These are phyloP conservation scores for Netelia virgata DNA, from an alignment of 2,888 invertebrate species.

Conservation along the genomic window DNA sequence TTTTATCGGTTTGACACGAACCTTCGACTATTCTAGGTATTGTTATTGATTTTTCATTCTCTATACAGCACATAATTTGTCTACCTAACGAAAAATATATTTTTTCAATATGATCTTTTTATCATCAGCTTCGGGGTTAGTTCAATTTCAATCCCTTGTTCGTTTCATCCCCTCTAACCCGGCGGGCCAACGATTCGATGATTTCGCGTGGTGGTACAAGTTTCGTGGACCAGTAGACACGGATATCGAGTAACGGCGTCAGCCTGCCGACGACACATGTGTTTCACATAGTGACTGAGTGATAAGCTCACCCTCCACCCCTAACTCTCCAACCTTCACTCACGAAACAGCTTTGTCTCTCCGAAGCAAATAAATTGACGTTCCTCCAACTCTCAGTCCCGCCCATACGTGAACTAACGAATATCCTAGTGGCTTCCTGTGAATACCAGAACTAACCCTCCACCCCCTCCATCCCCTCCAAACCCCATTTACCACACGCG, in stretches of 20 bases:
- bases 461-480: too few relatives aligned
- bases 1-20: too few relatives aligned
- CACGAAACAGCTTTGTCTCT: conserved; percentile 34
- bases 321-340: too few relatives aligned
- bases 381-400: not conserved
- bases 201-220: conserved; percentile 20
- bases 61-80: too few relatives aligned
- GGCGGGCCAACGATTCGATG: conserved; percentile 40
- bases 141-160: conserved; percentile 4
- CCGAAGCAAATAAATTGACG: not conserved
- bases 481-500: too few relatives aligned
- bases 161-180: conserved; percentile 13
- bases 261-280: conserved; percentile 64
- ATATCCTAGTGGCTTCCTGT: not conserved
- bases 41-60: too few relatives aligned
- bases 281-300: conserved; percentile 54
- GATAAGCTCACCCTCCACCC: conserved; percentile 33
- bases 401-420: conserved; percentile 47
- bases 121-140: not conserved
- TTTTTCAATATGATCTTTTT: too few relatives aligned
- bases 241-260: conserved; percentile 71
- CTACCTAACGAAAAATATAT: too few relatives aligned
- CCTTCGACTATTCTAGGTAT: too few relatives aligned
- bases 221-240: conserved; percentile 16
- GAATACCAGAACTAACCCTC: not conserved